Conservation (phyloP, 2,888 invertebrate genomes). For the Gastrophysa polygoni region DNA sequence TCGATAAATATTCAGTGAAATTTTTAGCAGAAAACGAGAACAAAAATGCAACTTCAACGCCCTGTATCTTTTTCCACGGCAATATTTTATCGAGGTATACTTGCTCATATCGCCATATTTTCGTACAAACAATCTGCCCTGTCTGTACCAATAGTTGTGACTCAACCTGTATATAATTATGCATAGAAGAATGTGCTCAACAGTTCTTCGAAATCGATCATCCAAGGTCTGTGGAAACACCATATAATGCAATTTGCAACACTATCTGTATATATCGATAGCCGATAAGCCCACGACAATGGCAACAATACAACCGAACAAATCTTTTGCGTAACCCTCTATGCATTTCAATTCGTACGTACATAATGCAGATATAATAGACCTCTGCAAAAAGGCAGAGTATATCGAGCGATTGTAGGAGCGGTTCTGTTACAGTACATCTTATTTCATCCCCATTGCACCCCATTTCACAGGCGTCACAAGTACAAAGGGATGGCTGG, state of each 20-base stretch:
- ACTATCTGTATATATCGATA: not conserved
- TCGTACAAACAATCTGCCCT: too few relatives aligned
- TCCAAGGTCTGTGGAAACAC: too few relatives aligned
- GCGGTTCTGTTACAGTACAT: slow-evolving; percentile 43
- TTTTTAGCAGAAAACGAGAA: too few relatives aligned
- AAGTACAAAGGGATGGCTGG: slow-evolving; percentile 46
- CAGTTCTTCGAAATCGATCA: too few relatives aligned
- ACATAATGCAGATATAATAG: slow-evolving; percentile 38
- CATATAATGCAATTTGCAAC: not conserved
- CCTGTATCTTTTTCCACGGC: too few relatives aligned
- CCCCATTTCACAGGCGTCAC: slow-evolving; percentile 54
- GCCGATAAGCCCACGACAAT: not conserved
- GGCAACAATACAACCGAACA: not conserved
- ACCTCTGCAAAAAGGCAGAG: slow-evolving; percentile 30
- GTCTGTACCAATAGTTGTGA: too few relatives aligned
- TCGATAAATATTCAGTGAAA: too few relatives aligned
- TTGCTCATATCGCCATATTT: too few relatives aligned
- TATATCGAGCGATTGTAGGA: slow-evolving; percentile 38
- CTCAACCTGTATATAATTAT: too few relatives aligned
- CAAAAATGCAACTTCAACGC: too few relatives aligned
- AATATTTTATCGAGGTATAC: too few relatives aligned
- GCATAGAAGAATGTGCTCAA: too few relatives aligned
- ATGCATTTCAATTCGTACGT: slow-evolving; percentile 28
- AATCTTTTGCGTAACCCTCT: slow-evolving; percentile 5
- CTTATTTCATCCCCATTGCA: slow-evolving; percentile 48